These are phyloP conservation scores for Diplazon laetatorius DNA, from an alignment of 2,888 invertebrate species.

Conservation along the genomic window DNA sequence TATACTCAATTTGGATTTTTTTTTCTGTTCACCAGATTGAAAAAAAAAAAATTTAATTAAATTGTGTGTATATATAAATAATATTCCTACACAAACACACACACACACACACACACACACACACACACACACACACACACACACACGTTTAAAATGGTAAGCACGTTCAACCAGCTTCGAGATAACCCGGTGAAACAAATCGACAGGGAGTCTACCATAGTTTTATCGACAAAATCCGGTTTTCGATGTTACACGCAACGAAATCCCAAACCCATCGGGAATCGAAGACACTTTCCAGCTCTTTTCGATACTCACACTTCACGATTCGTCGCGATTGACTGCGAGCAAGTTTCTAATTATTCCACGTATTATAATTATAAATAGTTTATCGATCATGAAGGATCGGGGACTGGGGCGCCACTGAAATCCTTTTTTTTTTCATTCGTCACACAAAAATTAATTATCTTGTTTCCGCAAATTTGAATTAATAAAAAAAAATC, in stretches of 20 bases:
- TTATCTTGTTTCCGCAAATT: too few relatives aligned
- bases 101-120: constrained; percentile 23
- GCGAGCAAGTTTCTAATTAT: not conserved
- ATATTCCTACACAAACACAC: not conserved
- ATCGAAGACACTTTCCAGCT: constrained; percentile 45
- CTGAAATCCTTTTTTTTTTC: too few relatives aligned
- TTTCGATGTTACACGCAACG: constrained; percentile 60
- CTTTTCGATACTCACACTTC: not conserved
- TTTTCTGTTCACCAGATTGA: too few relatives aligned
- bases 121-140: not conserved
- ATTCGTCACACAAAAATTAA: too few relatives aligned
- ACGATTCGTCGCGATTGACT: not conserved
- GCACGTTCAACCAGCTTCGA: constrained; percentile 16
- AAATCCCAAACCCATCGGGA: constrained; percentile 61
- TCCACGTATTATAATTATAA: too few relatives aligned
- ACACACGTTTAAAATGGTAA: constrained; percentile 9
- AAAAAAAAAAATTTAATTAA: too few relatives aligned
- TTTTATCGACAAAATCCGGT: constrained; percentile 66
- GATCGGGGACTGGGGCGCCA: too few relatives aligned
- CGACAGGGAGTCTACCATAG: constrained; percentile 66
- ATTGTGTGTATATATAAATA: too few relatives aligned
- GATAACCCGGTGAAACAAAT: constrained; percentile 45
- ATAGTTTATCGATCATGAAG: too few relatives aligned
- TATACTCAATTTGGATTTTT: too few relatives aligned
- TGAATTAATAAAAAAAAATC: too few relatives aligned